These are phyloP conservation scores for Pachydiplax longipennis DNA, from an alignment of 2,888 invertebrate species.

Conservation along the genomic window DNA sequence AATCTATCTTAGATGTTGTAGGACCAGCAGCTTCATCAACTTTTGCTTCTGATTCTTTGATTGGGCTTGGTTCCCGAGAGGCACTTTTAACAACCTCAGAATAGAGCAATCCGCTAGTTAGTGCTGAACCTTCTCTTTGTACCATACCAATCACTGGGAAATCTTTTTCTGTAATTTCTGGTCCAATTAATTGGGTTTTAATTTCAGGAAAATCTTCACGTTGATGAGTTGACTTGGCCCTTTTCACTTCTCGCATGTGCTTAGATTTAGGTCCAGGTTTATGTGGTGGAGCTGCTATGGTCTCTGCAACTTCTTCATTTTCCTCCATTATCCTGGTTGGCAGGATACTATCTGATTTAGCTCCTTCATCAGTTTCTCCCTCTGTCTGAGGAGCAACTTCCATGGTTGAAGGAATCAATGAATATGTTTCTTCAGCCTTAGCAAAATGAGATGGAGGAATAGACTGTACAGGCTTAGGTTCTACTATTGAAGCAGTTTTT, in stretches of 20 bases:
- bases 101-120: conserved; percentile 17
- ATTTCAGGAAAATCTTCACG: conserved; percentile 14
- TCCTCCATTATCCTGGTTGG: background rate
- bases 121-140: background rate
- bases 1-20: background rate
- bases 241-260: background rate
- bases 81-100: conserved; percentile 15
- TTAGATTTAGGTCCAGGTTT: background rate
- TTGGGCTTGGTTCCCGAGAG: conserved; percentile 18
- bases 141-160: background rate
- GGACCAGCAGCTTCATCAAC: background rate
- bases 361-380: conserved; percentile 52
- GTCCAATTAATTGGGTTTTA: background rate
- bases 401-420: background rate
- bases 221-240: background rate
- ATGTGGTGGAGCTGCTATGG: background rate
- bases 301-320: background rate
- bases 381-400: background rate
- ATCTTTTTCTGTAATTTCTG: background rate
- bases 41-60: background rate
- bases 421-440: background rate
- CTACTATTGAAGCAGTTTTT: background rate
- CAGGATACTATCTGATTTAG: background rate
- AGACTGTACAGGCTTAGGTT: conserved; percentile 56
- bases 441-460: conserved; percentile 57